Evolutionary conservation across 2,797 vertebrate species (phyloP).

Genomic region (Tenualosa ilisha): DNA sequence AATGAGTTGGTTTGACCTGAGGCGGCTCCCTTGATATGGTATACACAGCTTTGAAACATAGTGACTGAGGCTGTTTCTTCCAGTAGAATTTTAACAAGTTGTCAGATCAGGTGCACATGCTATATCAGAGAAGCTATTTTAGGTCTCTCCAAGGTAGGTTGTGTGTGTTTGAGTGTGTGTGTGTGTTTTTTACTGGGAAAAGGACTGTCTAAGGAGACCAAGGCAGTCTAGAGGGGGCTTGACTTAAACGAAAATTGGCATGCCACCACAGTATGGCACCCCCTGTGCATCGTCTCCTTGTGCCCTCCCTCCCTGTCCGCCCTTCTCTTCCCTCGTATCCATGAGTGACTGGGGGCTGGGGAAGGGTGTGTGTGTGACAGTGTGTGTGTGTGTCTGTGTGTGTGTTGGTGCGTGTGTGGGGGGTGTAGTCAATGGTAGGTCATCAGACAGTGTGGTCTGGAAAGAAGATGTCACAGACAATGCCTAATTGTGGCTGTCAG

Average conservation of each 20-base stretch:
- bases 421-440: constrained; percentile 35
- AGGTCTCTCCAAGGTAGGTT: no score
- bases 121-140: no score
- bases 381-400: not conserved
- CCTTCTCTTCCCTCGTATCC: not conserved
- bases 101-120: no score
- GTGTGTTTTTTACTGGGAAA: not conserved
- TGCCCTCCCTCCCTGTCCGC: no score
- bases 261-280: not conserved
- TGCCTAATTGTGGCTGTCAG: constrained; percentile 47
- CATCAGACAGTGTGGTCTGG: constrained; percentile 13
- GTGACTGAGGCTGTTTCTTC: no score
- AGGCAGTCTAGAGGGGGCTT: not conserved
- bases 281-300: not conserved
- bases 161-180: no score
- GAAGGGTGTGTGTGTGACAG: not conserved
- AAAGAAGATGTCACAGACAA: constrained; percentile 25
- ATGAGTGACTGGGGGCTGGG: not conserved
- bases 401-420: not conserved
- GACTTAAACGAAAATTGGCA: no score
- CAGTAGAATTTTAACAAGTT: no score
- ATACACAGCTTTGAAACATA: no score
- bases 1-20: no score
- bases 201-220: not conserved
- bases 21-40: no score